These are phyloP conservation scores for Drosophila watanabei DNA, from an alignment of 1,140 invertebrate species.

Conservation along the genomic window DNA sequence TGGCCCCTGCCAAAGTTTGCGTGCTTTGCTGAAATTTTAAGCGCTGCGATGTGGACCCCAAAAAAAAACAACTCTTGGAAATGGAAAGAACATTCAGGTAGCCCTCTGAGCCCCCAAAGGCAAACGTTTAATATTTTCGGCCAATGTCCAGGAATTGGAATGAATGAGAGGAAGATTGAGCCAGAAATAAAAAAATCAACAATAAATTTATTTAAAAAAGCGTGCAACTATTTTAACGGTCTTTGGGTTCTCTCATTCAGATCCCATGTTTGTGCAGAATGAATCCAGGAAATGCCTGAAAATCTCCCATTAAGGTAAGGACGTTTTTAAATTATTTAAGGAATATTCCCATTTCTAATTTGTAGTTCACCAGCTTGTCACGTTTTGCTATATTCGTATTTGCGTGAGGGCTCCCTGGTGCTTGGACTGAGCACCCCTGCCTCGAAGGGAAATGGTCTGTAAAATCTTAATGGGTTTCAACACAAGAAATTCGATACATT, in stretches of 20 bases:
- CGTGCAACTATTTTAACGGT: constrained; percentile 52
- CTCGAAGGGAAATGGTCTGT: constrained; percentile 13
- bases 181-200: constrained; percentile 5
- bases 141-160: constrained; percentile 25
- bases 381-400: background rate
- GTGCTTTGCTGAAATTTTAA: constrained; percentile 74
- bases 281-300: constrained; percentile 27
- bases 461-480: constrained; percentile 7
- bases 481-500: constrained; percentile 31
- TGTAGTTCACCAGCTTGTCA: constrained; percentile 2
- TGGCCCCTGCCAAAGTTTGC: constrained; percentile 73
- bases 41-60: constrained; percentile 31
- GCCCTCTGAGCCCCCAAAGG: constrained; percentile 23
- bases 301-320: constrained; percentile 6
- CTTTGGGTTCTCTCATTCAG: constrained; percentile 11
- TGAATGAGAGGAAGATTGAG: constrained; percentile 26
- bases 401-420: constrained; percentile 6
- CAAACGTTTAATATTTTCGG: constrained; percentile 45
- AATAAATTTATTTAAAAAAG: constrained; percentile 26
- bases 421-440: background rate
- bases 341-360: constrained; percentile 1
- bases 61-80: constrained; percentile 19
- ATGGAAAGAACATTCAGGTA: constrained; percentile 37
- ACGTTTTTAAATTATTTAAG: background rate
- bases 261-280: background rate